Evolutionary conservation across 2,113 vertebrate species (phyloP), one percentile per base, ranked within the genome.

Genomic region (Scortum barcoo): DNA sequence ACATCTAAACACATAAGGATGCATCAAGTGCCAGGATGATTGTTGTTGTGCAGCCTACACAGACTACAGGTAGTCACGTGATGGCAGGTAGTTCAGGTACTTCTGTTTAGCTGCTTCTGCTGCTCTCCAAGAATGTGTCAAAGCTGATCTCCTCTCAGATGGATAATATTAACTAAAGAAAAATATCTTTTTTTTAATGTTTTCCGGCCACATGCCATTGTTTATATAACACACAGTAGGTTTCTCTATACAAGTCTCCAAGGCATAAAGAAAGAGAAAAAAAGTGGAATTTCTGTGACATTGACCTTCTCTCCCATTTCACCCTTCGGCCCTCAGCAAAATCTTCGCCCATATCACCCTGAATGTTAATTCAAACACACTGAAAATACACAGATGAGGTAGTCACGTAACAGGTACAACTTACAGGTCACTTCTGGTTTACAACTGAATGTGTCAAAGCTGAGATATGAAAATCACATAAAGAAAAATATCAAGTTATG

Each of bases 301-400:
- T 96, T n/a, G n/a, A 99, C 98, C 98, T 99, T 99, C 94, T 96
- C 96, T 44, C 98, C 98, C 0, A 89, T 44, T 42, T 97, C 96
- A 81, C 98, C 98, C 93, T 97, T 99, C 4, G 70, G 94, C 44
- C 98, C 98, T 24, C n/a, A n/a, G n/a, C n/a, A n/a, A n/a, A n/a
- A 83, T 94, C 94, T 87, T 97, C 96, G 8, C 98, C 98, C 93
- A 95, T 86, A 76, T 98, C 97, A 54, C 98, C 98, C 98, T 99
- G 81, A n/a, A n/a, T n/a, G n/a, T n/a, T n/a, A n/a, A n/a, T n/a
- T n/a, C n/a, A n/a, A n/a, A n/a, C n/a, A n/a, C n/a, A n/a, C n/a
- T 16, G 16, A 78, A 81, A 89, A 67, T 60, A 79, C 17, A 91
- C 44, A 90, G 22, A 56, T 5, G 54, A 48, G 9, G 16, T 5